Evolutionary conservation across 2,888 invertebrate genomes (phyloP).

Genomic region (Gerris lacustris): DNA sequence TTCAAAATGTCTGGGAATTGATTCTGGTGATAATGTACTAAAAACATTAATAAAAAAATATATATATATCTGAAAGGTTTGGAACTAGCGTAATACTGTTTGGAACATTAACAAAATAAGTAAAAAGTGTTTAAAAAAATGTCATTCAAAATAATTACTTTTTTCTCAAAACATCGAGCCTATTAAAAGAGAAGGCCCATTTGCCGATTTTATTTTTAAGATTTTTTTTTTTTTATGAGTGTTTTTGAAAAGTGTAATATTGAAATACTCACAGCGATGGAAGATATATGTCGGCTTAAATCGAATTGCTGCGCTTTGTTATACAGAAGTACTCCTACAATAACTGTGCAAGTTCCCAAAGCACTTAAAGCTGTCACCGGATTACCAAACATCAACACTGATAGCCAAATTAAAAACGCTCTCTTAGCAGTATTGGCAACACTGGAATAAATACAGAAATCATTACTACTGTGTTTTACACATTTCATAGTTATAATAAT

Average conservation of each 20-base stretch:
- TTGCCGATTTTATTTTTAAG: background rate
- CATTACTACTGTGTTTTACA: background rate
- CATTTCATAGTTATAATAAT: too few relatives aligned
- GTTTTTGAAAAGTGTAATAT: background rate
- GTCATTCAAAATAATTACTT: too few relatives aligned
- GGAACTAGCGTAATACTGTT: too few relatives aligned
- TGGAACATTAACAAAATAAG: too few relatives aligned
- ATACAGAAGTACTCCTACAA: slow-evolving; percentile 59
- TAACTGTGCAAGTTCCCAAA: slow-evolving; percentile 56
- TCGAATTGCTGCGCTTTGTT: slow-evolving; percentile 49
- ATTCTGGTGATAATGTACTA: too few relatives aligned
- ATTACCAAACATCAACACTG: slow-evolving; percentile 60
- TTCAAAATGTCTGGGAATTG: too few relatives aligned
- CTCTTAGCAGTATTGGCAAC: slow-evolving; percentile 68
- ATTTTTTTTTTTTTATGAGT: too few relatives aligned
- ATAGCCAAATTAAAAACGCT: slow-evolving; percentile 65
- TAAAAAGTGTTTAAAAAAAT: too few relatives aligned
- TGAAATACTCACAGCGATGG: background rate
- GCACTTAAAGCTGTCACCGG: slow-evolving; percentile 59
- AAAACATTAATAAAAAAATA: too few relatives aligned
- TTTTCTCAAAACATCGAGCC: background rate
- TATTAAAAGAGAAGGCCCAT: background rate
- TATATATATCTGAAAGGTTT: too few relatives aligned
- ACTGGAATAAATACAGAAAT: slow-evolving; percentile 39
- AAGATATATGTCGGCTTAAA: background rate